Base-by-base conservation (phyloP, 2,797 vertebrate species). In the Chiloscyllium punctatum region DNA sequence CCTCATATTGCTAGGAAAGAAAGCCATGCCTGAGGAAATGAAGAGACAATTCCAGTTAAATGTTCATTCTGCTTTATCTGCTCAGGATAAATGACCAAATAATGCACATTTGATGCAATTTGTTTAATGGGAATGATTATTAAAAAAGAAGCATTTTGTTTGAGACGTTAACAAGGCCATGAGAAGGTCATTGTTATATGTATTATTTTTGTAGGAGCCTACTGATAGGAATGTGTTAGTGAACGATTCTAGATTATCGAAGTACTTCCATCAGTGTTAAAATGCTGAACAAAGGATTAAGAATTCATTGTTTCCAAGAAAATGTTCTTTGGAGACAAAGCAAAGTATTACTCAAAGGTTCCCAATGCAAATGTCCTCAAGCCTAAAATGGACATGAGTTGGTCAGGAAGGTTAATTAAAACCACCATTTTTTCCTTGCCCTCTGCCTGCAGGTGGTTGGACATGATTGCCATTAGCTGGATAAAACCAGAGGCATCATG, bases 401-500 rank as follows among this genome's bases (percentile, higher is more conserved):
- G 90, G 62, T 92, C 92, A 13, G 66, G 69, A 92, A 92, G 62
- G 90, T 92, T 92, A 92, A 92, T 92, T 92, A 42, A 69, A 69
- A 69, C 25, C 66, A 37, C 66, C 23, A 69, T 69, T 94, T 48
- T 95, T 77, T 23, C 21, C 69, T 95, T 95, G 94, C 51, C 27
- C 27, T n/a, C 42, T 95, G 27, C 94, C 37, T 77, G 48, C 72
- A 77, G 98, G 97, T 95, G 95, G 95, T 95, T 96, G 69, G 95
- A 72, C 96, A 96, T 95, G 62, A 95, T 95, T 96, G 96, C 94
- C 96, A 96, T 96, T 96, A 96, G 92, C 91, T 94, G 88, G 95
- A 84, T 95, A 95, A 96, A 97, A 97, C 96, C 96, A 97, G 96
- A 96, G 95, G 96, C 96, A 97, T 96, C 77, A 96, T 97, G 97